Base-by-base conservation (phyloP, 1,140 invertebrate species). In the Melanaphis sacchari region DNA sequence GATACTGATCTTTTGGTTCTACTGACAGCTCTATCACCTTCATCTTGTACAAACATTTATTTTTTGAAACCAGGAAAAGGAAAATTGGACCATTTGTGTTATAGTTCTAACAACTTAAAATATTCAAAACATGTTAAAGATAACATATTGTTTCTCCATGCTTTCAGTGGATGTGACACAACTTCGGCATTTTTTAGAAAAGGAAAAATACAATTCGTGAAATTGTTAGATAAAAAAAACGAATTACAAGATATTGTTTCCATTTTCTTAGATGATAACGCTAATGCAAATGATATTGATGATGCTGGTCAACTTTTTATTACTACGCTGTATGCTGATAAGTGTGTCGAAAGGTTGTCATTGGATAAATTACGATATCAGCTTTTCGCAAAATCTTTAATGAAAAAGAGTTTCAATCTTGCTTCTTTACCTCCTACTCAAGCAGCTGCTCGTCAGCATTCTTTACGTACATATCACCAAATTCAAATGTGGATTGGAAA, bases 371-470 rank as follows among this genome's bases (percentile, higher is more conserved):
- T 82, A 38, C 81, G 81, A 82, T 82, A 82, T 82, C 18, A 82
- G 38, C 15, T 82, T 40, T 82, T 82, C 43, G 85, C 40, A n/a
- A 88, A 94, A 88, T 31, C 59, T 21, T 52, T 59, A 52, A 52
- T 82, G 54, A 59, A 87, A 91, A 93, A 93, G 36, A 26, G 43
- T 81, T 87, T 66, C n/a, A 93, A 76, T 38, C 84, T 94, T 54
- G 93, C 88, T 66, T 92, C 52, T 91, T 38, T 90, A 59, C 54
- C 76, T 40, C 52, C 89, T 90, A 94, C 76, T 54, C 81, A 93
- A 89, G 93, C 89, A 49, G 36, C 54, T 40, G 54, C 41, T 81
- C 49, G 41, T 84, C 2, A 59, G 49, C 54, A 93, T 89, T 81
- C 38, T 36, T 92, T 90, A 66, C 91, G 85, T 41, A 76, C 18